A percentile compares a stretch with the other conserved stretches of the same genome.
phyloP scores from a whole-genome alignment of 2,888 invertebrate species.

The Drosophila affinis region DNA sequence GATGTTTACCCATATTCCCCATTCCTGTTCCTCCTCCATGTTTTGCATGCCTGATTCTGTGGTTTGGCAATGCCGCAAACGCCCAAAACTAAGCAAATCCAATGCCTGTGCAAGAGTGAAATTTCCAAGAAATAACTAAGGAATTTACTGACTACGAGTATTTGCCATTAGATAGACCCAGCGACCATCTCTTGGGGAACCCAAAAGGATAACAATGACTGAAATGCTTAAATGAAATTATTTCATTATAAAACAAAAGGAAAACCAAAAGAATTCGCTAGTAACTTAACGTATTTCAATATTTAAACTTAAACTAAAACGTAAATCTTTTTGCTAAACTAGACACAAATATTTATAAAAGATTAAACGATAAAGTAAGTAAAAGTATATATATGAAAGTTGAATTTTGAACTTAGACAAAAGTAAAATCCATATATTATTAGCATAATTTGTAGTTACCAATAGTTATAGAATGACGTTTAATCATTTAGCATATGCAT shows the following conservation, averaged over 20 bases:
- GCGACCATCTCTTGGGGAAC: slow-evolving; percentile 49
- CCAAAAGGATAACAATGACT: slow-evolving; percentile 53
- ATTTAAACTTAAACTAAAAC: slow-evolving; percentile 36
- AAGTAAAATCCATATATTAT: slow-evolving; percentile 33
- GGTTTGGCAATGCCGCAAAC: neutral
- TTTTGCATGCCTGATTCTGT: slow-evolving; percentile 1
- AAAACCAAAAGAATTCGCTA: slow-evolving; percentile 31
- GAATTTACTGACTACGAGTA: slow-evolving; percentile 24
- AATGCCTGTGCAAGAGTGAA: slow-evolving; percentile 52
- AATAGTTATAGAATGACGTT: slow-evolving; percentile 52
- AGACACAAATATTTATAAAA: slow-evolving; percentile 40
- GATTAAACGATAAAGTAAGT: slow-evolving; percentile 21
- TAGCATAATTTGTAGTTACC: slow-evolving; percentile 58
- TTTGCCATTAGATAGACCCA: slow-evolving; percentile 46
- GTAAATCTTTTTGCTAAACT: slow-evolving; percentile 60
- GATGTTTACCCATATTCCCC: neutral
- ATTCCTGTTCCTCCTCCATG: slow-evolving; percentile 5
- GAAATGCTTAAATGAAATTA: slow-evolving; percentile 73
- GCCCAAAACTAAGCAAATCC: slow-evolving; percentile 65
- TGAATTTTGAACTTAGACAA: slow-evolving; percentile 53
- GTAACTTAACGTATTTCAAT: slow-evolving; percentile 53
- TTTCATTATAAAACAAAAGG: slow-evolving; percentile 67
- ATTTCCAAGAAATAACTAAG: slow-evolving; percentile 11
- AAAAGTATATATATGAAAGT: slow-evolving; percentile 55
- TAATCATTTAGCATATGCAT: slow-evolving; percentile 51